Percentiles rank a stretch among this genome's conserved stretches.
Conservation (phyloP, 2,113 vertebrate genomes). For the Coreoperca whiteheadi region DNA sequence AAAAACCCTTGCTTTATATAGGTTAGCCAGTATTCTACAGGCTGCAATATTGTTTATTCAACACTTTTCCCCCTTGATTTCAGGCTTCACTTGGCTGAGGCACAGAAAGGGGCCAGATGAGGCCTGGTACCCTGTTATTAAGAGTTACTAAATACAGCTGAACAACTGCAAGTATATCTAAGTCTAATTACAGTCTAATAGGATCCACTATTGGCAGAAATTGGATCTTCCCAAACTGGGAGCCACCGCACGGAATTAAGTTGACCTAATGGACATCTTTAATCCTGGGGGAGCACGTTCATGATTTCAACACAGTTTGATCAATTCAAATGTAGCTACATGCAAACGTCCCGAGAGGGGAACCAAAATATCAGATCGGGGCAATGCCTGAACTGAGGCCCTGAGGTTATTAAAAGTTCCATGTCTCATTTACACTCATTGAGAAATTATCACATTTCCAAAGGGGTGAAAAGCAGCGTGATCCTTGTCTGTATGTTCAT, state of each 20-base stretch:
- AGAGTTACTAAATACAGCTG: constrained; percentile 1
- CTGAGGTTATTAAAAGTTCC: constrained; percentile 50
- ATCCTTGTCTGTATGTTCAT: not conserved
- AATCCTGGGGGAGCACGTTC: not conserved
- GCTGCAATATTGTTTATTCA: constrained; percentile 59
- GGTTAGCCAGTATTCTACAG: constrained; percentile 56
- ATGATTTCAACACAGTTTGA: not conserved
- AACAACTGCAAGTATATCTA: not conserved
- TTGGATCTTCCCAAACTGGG: not conserved
- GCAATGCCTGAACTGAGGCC: constrained; percentile 20
- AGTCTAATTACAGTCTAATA: constrained; percentile 14
- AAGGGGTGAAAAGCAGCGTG: not conserved
- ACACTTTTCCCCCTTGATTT: constrained; percentile 41
- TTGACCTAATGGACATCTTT: not conserved
- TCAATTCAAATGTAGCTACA: constrained; percentile 16
- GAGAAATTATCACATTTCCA: constrained; percentile 27
- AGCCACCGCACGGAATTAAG: not conserved
- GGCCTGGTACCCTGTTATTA: constrained; percentile 10
- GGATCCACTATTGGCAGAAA: constrained; percentile 9
- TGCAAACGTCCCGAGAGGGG: not conserved
- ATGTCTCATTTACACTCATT: constrained; percentile 36
- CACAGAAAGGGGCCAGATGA: constrained; percentile 14
- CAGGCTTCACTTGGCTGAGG: constrained; percentile 14
- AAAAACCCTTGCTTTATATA: constrained; percentile 69
- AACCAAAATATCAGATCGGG: constrained; percentile 8